Conservation (phyloP, 2,113 vertebrate genomes). For the Myanophis thanlyinensis region DNA sequence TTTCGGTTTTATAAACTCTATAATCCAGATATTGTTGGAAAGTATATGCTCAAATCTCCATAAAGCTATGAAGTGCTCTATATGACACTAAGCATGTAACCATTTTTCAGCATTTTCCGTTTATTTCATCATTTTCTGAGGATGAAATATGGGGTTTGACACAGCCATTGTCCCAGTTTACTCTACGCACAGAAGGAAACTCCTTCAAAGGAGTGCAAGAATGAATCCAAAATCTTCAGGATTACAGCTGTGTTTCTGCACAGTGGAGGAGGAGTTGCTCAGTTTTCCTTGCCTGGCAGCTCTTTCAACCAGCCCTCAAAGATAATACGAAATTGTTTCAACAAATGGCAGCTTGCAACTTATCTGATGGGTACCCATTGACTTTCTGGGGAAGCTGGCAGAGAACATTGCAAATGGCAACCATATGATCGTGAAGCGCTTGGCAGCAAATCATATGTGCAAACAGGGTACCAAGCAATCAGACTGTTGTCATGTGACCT, state of each 20-base stretch:
- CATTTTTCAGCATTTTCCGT: background rate
- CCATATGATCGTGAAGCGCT: background rate
- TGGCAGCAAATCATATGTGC: background rate
- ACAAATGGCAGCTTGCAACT: background rate
- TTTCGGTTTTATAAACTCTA: background rate
- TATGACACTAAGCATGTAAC: background rate
- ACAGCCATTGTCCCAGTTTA: background rate
- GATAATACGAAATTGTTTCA: background rate
- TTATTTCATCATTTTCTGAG: background rate
- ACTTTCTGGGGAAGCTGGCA: background rate
- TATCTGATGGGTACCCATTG: background rate
- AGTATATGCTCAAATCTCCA: background rate
- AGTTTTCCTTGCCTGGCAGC: background rate
- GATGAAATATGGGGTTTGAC: background rate
- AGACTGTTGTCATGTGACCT: background rate
- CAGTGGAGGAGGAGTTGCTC: background rate
- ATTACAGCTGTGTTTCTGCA: no score
- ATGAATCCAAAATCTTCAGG: background rate
- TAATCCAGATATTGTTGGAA: background rate
- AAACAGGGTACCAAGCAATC: background rate
- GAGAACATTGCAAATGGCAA: background rate
- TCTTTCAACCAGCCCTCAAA: background rate
- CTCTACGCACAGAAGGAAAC: background rate
- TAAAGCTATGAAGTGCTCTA: background rate
- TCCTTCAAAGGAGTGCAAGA: background rate